phyloP scores from a whole-genome alignment of 2,797 vertebrate genomes.

The Cyprinodon diabolis region DNA sequence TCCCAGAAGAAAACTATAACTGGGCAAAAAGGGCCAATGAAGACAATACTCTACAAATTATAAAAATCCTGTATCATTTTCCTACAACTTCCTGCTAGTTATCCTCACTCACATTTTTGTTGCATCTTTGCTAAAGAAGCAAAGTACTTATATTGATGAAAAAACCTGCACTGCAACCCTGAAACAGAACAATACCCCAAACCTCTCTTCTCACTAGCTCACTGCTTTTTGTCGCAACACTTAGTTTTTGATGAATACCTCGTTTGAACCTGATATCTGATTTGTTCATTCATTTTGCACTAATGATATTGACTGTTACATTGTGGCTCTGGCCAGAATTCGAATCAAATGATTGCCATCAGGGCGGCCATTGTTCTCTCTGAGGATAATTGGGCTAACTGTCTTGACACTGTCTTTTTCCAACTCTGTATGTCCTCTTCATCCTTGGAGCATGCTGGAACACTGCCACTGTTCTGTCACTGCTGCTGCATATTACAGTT shows the following conservation, averaged over 20 bases:
- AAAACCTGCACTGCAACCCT: not conserved
- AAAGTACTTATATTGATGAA: not conserved
- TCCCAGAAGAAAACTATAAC: not conserved
- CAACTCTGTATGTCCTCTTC: constrained; percentile 25
- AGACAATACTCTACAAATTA: not conserved
- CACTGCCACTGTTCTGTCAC: constrained; percentile 26
- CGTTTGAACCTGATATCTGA: constrained; percentile 7
- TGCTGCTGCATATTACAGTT: constrained; percentile 12
- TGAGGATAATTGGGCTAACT: constrained; percentile 21
- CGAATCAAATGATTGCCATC: not conserved
- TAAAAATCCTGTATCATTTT: not conserved
- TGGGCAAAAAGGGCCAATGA: not conserved
- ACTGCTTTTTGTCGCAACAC: constrained; percentile 20
- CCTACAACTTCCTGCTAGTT: not conserved
- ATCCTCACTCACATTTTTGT: not conserved
- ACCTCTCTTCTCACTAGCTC: constrained; percentile 31
- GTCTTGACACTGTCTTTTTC: constrained; percentile 31
- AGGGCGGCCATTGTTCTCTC: constrained; percentile 3
- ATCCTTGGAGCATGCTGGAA: constrained; percentile 17
- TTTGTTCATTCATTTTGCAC: constrained; percentile 13
- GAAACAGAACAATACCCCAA: constrained; percentile 15
- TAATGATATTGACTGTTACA: constrained; percentile 6
- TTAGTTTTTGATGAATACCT: constrained; percentile 15
- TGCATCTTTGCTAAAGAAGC: not conserved
- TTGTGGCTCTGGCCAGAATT: not conserved